A percentile compares a stretch with the other conserved stretches of the same genome.
Conservation (phyloP, 2,113 vertebrate species). For the Megalops atlanticus region DNA sequence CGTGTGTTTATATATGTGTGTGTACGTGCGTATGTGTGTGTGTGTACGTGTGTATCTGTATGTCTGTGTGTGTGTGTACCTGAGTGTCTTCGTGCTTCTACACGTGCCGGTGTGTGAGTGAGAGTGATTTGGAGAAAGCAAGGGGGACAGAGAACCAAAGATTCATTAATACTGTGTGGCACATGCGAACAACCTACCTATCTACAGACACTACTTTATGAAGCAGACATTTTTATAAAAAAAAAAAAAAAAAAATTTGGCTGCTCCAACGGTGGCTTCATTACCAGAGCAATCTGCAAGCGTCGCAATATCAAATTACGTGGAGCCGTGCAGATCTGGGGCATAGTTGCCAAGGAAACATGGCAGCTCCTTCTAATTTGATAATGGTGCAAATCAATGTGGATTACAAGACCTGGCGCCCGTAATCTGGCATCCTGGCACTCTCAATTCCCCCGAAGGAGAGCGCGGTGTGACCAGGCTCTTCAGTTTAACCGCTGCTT, state of each 20-base stretch:
- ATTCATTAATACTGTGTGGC: too few species aligned
- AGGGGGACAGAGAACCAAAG: too few species aligned
- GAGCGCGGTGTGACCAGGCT: not conserved
- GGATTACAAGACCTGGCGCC: not conserved
- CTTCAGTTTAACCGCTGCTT: not conserved
- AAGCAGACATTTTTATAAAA: not conserved
- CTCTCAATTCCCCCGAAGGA: not conserved
- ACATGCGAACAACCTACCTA: not conserved
- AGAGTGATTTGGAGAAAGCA: too few species aligned
- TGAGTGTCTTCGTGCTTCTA: not conserved
- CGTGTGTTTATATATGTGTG: not conserved
- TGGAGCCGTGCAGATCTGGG: not conserved
- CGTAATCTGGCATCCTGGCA: not conserved
- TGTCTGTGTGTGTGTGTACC: not conserved
- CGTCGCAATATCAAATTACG: not conserved
- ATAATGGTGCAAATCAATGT: not conserved
- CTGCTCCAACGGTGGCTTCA: not conserved
- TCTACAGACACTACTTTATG: not conserved
- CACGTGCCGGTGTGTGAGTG: too few species aligned
- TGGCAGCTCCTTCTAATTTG: conserved; percentile 3
- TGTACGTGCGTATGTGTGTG: not conserved
- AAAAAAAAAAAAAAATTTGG: not conserved
- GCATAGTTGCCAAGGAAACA: conserved; percentile 19
- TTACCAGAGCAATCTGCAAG: not conserved
- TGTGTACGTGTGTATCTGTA: not conserved